These are phyloP conservation scores for Phenganax stokvisi DNA, from an alignment of 92 coral and sea anemone species.

Conservation along the genomic window DNA sequence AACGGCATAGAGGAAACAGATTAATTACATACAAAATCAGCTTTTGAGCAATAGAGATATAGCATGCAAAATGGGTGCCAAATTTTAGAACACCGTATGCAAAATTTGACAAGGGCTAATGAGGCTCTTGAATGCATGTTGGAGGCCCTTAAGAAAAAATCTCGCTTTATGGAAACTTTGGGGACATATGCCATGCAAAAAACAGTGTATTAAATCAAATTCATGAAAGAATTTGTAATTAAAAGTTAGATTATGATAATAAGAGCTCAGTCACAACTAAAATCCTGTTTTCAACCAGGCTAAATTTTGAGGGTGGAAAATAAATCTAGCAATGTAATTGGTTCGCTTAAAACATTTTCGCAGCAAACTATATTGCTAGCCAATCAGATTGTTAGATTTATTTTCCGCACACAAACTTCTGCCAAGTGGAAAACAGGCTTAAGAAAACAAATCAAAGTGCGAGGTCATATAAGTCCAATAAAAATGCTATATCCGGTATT, in stretches of 20 bases:
- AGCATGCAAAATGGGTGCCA: conserved; percentile 32
- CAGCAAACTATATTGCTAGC: too few species aligned
- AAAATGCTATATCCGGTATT: not conserved
- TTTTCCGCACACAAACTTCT: too few species aligned
- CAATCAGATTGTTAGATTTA: too few species aligned
- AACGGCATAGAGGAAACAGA: conserved; percentile 40
- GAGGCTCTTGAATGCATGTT: conserved; percentile 31
- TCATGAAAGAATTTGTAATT: conserved; percentile 29
- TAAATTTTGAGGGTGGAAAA: too few species aligned
- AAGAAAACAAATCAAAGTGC: conserved; percentile 2
- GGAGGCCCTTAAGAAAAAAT: conserved; percentile 27
- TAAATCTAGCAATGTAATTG: too few species aligned
- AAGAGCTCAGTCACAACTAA: not conserved
- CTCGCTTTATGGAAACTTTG: conserved; percentile 34
- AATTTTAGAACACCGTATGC: conserved; percentile 29
- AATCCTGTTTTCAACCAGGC: too few species aligned
- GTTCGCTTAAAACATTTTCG: too few species aligned
- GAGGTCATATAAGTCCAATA: conserved; percentile 1
- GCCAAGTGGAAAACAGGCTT: too few species aligned
- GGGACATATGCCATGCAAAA: conserved; percentile 36
- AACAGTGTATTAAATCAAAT: conserved; percentile 29
- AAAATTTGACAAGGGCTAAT: not conserved
- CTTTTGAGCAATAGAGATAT: conserved; percentile 28
- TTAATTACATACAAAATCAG: conserved; percentile 16
- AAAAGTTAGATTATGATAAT: conserved; percentile 10